Base-by-base conservation (phyloP, 2,797 vertebrate species). In the Epinephelus malabaricus region DNA sequence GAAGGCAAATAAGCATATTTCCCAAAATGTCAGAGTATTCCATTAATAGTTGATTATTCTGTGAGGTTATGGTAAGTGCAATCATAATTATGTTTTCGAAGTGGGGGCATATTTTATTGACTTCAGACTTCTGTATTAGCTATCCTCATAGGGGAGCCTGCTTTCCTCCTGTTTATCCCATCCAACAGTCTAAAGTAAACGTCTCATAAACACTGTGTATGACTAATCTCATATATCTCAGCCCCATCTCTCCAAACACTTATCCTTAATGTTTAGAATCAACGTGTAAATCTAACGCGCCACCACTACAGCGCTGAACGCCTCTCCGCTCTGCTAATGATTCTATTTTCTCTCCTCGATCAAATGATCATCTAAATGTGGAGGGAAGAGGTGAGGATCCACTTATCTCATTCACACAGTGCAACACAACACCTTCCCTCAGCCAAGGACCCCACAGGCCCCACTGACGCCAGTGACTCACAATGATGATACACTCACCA, bases 341-440 rank as follows among this genome's bases (percentile, higher is more conserved):
- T 61, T 82, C 53, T 50, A 34, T 76, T 72, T 85, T 76, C 66
- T 69, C 12, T 68, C 68, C 69, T 81, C 11, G 27, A 73, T 87
- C 50, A 76, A 79, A 69, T 71, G 6, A 81, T 76, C 51, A 69
- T 74, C 71, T 75, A 71, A 86, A 83, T 66, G 65, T 71, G 69
- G 81, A 72, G 25, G 58, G 19, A 79, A 76, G 74, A 82, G 79
- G 84, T 79, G 85, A 86, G 70, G 69, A 79, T 66, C 69, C 81
- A 78, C 90, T 86, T 82, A 73, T 88, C 82, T 88, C 78, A 73
- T 88, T 89, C 89, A 78, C 74, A 73, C 69, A 66, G 68, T 75
- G 85, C 78, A 89, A 90, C 78, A 81, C 82, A 92, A 85, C 86
- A 92, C 88, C 88, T 86, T 82, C 78, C 63, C 66, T 71, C 78